Evolutionary conservation across 2,797 vertebrate genomes (phyloP).

Genomic region (Acropternis orthonyx): DNA sequence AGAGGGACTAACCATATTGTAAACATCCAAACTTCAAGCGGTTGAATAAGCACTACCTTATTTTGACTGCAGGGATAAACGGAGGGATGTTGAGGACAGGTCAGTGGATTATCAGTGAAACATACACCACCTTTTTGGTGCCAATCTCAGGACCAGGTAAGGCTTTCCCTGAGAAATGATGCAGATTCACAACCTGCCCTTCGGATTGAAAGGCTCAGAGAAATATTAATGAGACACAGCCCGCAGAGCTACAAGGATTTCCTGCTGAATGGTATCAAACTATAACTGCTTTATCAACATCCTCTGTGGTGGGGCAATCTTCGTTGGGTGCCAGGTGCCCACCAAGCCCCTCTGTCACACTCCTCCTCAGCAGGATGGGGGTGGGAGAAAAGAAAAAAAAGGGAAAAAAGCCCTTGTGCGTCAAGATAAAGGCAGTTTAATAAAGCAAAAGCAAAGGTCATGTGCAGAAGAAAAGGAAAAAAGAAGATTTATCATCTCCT

Average conservation of each 20-base stretch:
- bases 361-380: neutral
- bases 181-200: neutral
- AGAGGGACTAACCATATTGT: neutral
- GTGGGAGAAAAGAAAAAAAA: neutral
- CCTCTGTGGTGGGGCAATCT: neutral
- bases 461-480: neutral
- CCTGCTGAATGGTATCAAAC: neutral
- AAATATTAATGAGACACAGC: neutral
- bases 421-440: neutral
- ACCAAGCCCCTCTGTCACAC: neutral
- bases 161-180: neutral
- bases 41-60: neutral
- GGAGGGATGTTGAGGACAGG: neutral
- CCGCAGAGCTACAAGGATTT: neutral
- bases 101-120: neutral
- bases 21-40: neutral
- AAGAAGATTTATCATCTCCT: neutral
- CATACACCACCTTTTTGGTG: neutral
- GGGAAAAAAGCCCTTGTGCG: rapidly evolving
- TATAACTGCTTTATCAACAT: neutral
- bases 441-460: neutral
- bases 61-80: neutral
- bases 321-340: neutral
- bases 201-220: neutral
- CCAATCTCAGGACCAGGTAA: neutral